Evolutionary conservation across 2,888 invertebrate genomes (phyloP).

Genomic region (Iphiclides podalirius): DNA sequence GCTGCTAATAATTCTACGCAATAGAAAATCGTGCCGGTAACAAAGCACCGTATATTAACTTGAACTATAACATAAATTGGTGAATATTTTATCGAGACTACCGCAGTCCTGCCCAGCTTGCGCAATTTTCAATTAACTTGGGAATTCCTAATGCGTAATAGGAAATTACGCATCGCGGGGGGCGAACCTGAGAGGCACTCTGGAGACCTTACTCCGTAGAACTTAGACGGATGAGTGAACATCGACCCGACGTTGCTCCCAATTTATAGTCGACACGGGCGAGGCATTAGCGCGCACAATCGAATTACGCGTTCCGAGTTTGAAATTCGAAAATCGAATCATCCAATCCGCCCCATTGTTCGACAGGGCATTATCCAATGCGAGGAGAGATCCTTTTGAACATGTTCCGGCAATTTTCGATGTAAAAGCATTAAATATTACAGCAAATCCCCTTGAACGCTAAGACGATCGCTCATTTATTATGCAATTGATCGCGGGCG

Average conservation of each 20-base stretch:
- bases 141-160: neutral
- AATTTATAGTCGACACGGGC: slow-evolving; percentile 64
- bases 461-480: neutral
- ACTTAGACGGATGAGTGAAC: slow-evolving; percentile 49
- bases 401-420: slow-evolving; percentile 13
- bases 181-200: neutral
- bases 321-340: slow-evolving; percentile 68
- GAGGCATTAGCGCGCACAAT: slow-evolving; percentile 65
- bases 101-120: neutral
- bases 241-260: slow-evolving; percentile 60
- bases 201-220: slow-evolving; percentile 38
- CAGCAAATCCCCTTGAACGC: neutral
- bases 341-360: slow-evolving; percentile 51
- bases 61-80: no score
- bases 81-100: neutral
- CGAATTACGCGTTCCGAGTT: slow-evolving; percentile 64
- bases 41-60: no score
- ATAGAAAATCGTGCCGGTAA: no score
- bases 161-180: neutral
- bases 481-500: neutral
- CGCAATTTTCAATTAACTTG: neutral
- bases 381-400: slow-evolving; percentile 29
- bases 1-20: no score
- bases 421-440: slow-evolving; percentile 16
- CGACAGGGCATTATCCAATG: slow-evolving; percentile 35